A percentile compares a stretch with the other conserved stretches of the same genome.
Evolutionary conservation across 1,140 invertebrate genomes (phyloP).

Genomic region (Saccostrea glomerata): DNA sequence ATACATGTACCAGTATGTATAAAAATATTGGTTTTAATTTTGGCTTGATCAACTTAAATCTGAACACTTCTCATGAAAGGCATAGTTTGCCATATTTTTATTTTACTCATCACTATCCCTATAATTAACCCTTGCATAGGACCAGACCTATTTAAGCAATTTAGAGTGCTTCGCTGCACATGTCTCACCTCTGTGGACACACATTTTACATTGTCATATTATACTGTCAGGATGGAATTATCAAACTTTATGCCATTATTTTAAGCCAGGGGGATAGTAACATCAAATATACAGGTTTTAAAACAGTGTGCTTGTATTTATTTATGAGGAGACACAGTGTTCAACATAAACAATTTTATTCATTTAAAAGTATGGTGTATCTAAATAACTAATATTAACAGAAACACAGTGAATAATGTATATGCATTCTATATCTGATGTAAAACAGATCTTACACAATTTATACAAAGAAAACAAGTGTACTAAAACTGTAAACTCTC

Average conservation of each 20-base stretch:
- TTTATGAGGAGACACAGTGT: background rate
- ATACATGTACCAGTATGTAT: too few species aligned
- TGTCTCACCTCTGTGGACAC: background rate
- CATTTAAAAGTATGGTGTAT: background rate
- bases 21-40: background rate
- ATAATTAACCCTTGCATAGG: background rate
- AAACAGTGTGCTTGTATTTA: constrained; percentile 11
- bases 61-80: constrained; percentile 5
- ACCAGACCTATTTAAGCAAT: too few species aligned
- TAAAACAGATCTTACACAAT: constrained; percentile 5
- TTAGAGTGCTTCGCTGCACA: too few species aligned
- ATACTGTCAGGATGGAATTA: background rate
- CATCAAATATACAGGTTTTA: background rate
- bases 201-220: background rate
- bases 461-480: constrained; percentile 1
- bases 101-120: background rate
- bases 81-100: constrained; percentile 2
- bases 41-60: background rate
- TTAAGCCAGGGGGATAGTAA: background rate
- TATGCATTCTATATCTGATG: background rate
- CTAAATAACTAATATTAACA: background rate
- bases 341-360: background rate
- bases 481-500: background rate
- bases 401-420: too few species aligned
- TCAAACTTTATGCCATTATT: background rate